Base-by-base conservation (phyloP, 1,140 invertebrate species). In the Aricia agestis region DNA sequence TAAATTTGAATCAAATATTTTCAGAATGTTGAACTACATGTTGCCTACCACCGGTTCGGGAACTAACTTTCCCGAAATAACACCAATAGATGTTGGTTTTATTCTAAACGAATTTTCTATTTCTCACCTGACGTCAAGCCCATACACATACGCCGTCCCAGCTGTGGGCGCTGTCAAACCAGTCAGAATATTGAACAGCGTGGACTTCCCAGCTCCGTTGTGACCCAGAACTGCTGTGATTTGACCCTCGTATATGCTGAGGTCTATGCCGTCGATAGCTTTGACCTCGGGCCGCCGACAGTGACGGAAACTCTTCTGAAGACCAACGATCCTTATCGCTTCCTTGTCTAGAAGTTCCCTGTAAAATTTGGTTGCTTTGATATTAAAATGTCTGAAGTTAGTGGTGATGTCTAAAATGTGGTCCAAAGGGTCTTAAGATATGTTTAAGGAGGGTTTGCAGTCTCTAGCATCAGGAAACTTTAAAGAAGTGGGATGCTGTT, bases 161-260 rank as follows among this genome's bases (percentile, higher is more conserved):
- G 93, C 92, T 66, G 93, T 94, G 6, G 95, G 95, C 15, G 94
- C 92, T 0, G 96, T 96, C 11, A 98, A 89, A 2, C 97, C 98
- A 2, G 96, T 97, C 1, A 98, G 85, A 74, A 98, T 97, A 78
- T 97, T 97, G 81, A 97, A 96, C 0, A 97, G 87, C 0, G 96
- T 97, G 1, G 96, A 97, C 89, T 97, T 97, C 1, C 96, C 96
- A 2, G 97, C 97, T 0, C 97, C 97, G 85, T 98, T 98, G 82
- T 98, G 97, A 0, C 97, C 97, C 58, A 98, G 90, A 63, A 98
- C 86, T 0, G 91, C 92, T 93, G 97, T 98, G 72, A 98, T 97
- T 86, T 97, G 95, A 9, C 94, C 94, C 84, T 96, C 95, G 82
- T 96, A 97, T 66, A 97, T 95, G 71, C 95, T 95, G 11, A 97